Evolutionary conservation across 1,140 invertebrate species (phyloP).

Genomic region (Radopholus similis): DNA sequence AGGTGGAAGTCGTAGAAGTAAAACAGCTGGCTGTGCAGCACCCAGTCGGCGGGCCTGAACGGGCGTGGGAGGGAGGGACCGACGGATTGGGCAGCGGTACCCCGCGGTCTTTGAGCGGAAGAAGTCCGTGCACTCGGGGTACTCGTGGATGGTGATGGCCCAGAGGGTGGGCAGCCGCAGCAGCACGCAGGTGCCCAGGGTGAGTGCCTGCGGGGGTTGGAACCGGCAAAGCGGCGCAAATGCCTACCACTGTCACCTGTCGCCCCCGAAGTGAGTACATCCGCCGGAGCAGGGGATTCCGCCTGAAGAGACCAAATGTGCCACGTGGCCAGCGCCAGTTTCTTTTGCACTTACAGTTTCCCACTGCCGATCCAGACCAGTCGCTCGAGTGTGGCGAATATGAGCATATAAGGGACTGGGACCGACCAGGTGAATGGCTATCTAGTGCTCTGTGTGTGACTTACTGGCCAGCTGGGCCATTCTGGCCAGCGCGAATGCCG

Average conservation of each 20-base stretch:
- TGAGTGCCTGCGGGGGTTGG: neutral
- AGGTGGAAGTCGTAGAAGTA: slow-evolving; percentile 49
- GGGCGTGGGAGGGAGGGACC: too few species aligned
- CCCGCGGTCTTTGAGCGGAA: slow-evolving; percentile 34
- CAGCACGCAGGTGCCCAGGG: slow-evolving; percentile 22
- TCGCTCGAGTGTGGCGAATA: slow-evolving; percentile 55
- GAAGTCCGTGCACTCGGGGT: slow-evolving; percentile 38
- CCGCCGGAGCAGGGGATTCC: slow-evolving; percentile 20
- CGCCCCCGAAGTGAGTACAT: slow-evolving; percentile 30
- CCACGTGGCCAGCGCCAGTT: neutral
- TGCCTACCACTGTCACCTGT: slow-evolving; percentile 24
- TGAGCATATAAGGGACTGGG: slow-evolving; percentile 54
- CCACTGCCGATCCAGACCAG: slow-evolving; percentile 45
- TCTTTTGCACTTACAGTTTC: neutral
- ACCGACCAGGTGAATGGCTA: neutral
- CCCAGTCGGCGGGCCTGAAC: slow-evolving; percentile 32
- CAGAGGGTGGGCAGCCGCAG: slow-evolving; percentile 30
- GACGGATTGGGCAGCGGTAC: too few species aligned
- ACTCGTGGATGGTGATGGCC: slow-evolving; percentile 32
- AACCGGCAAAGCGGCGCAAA: neutral
- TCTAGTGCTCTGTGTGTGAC: too few species aligned
- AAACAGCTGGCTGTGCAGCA: slow-evolving; percentile 24
- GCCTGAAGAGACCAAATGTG: slow-evolving; percentile 15
- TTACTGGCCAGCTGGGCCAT: slow-evolving; percentile 52
- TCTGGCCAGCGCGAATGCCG: slow-evolving; percentile 42